Conservation (phyloP, 2,113 vertebrate genomes). For the Serinus canaria region DNA sequence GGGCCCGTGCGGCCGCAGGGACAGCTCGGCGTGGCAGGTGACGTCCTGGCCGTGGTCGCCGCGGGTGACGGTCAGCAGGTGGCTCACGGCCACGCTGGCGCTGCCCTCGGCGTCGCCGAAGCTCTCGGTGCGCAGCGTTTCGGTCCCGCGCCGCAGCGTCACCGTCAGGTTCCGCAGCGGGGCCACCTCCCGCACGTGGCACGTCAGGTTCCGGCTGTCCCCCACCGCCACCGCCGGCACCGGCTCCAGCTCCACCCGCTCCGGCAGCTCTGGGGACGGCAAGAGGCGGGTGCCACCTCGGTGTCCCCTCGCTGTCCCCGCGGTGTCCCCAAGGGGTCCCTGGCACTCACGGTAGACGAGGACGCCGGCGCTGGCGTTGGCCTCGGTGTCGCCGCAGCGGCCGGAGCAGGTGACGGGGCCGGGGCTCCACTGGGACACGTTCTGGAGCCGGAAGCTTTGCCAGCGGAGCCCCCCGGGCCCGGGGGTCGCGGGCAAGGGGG, state of each 20-base stretch:
- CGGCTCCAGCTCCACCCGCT: not conserved
- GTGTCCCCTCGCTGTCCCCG: fast-evolving
- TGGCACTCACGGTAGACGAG: not conserved
- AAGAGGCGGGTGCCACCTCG: not conserved
- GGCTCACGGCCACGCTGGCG: not conserved
- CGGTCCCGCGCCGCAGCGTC: not conserved
- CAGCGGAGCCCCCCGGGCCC: not conserved
- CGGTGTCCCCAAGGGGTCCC: not conserved
- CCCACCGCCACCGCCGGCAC: not conserved
- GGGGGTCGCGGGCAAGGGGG: fast-evolving
- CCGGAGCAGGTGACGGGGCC: not conserved
- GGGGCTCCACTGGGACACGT: not conserved
- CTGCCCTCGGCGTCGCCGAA: not conserved
- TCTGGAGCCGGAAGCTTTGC: not conserved
- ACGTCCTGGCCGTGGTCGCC: not conserved
- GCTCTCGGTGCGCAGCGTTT: not conserved
- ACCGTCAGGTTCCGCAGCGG: not conserved
- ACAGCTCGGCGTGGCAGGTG: slow-evolving; percentile 21
- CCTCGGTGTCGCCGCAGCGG: not conserved
- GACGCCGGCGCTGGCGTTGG: not conserved
- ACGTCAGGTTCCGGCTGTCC: not conserved
- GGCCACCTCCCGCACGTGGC: not conserved
- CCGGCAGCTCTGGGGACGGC: not conserved
- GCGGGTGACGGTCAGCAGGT: not conserved
- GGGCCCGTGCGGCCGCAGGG: not conserved